Percentiles rank a stretch among this genome's conserved stretches.
phyloP scores from a whole-genome alignment of 2,113 vertebrate genomes.

The Antennarius striatus region DNA sequence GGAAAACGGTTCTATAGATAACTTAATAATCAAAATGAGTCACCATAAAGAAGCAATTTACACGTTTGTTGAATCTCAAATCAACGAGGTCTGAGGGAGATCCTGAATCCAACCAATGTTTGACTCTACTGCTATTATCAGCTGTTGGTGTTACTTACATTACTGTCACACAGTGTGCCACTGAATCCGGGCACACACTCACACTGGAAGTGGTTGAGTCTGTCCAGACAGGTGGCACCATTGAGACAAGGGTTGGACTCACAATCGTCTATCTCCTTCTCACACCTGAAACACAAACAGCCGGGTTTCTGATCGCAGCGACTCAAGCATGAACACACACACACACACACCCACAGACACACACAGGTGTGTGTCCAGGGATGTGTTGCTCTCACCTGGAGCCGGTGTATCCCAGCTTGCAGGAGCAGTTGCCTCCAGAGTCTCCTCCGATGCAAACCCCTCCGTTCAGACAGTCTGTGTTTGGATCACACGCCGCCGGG shows the following conservation, averaged over 20 bases:
- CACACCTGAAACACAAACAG: slow-evolving; percentile 82
- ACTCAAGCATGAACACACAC: not conserved
- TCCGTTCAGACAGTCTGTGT: slow-evolving; percentile 82
- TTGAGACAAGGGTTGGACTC: slow-evolving; percentile 89
- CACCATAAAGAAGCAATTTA: too few relatives aligned
- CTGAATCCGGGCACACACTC: slow-evolving; percentile 85
- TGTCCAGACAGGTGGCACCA: slow-evolving; percentile 86
- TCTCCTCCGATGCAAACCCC: slow-evolving; percentile 79
- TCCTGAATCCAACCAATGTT: too few relatives aligned
- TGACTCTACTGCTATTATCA: too few relatives aligned
- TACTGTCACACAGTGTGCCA: slow-evolving; percentile 85
- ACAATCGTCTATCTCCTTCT: slow-evolving; percentile 85
- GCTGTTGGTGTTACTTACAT: slow-evolving; percentile 78
- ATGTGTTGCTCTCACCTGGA: slow-evolving; percentile 78
- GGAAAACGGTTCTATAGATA: too few relatives aligned
- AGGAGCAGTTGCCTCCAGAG: slow-evolving; percentile 89
- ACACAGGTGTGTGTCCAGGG: not conserved
- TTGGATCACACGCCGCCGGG: slow-evolving; percentile 81
- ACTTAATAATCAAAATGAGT: too few relatives aligned
- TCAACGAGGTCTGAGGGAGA: too few relatives aligned
- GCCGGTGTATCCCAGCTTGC: slow-evolving; percentile 83
- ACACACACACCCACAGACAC: too few relatives aligned
- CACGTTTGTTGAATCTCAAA: too few relatives aligned
- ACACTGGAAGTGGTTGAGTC: slow-evolving; percentile 84
- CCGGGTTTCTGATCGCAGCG: slow-evolving; percentile 45